phyloP scores from a whole-genome alignment of 2,797 vertebrate genomes.

The Heteromormyrus szaboi region DNA sequence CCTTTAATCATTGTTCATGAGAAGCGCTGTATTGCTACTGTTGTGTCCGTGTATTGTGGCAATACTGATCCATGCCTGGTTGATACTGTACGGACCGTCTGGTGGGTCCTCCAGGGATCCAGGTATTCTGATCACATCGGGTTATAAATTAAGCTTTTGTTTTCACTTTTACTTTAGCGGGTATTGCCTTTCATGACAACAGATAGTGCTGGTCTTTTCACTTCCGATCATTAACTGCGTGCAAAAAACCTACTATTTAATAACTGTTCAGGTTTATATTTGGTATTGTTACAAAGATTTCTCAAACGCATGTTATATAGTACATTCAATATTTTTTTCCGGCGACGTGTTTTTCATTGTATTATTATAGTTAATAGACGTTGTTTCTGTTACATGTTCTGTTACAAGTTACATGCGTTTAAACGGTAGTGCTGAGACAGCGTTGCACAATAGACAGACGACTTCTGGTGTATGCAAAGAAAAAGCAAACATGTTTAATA shows the following conservation, averaged over 20 bases:
- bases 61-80: constrained; percentile 80
- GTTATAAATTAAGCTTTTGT: not conserved
- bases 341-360: not conserved
- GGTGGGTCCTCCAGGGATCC: constrained; percentile 35
- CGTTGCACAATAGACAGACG: not conserved
- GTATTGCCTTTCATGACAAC: not conserved
- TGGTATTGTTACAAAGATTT: not conserved
- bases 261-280: not conserved
- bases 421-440: not conserved
- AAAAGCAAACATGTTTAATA: not conserved
- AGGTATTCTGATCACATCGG: constrained; percentile 43
- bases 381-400: not conserved
- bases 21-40: constrained; percentile 68
- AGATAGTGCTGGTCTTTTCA: not conserved
- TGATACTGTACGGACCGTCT: constrained; percentile 57
- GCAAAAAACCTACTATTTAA: not conserved
- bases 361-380: not conserved
- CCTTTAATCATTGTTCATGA: constrained; percentile 71
- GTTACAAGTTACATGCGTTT: not conserved
- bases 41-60: constrained; percentile 79
- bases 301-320: not conserved
- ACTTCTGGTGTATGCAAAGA: not conserved
- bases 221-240: not conserved
- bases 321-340: not conserved
- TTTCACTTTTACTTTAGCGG: not conserved